Conservation (phyloP, 2,113 vertebrate genomes). For the Rutilus rutilus region DNA sequence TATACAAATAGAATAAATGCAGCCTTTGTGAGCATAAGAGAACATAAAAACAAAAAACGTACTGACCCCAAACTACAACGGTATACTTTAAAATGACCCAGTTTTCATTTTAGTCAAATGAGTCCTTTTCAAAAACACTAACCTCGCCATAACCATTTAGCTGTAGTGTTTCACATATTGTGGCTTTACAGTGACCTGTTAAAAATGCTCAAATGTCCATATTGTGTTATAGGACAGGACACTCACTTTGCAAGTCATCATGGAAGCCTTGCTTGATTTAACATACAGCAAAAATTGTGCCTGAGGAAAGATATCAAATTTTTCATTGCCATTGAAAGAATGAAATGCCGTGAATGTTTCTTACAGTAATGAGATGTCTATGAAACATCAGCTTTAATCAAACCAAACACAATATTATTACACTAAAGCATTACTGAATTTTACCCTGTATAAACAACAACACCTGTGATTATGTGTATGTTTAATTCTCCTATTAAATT, state of each 20-base stretch:
- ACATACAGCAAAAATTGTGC: background rate
- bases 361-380: constrained; percentile 22
- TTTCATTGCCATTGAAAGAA: background rate
- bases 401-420: constrained; percentile 5
- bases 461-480: background rate
- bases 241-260: background rate
- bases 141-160: too few relatives aligned
- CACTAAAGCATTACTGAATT: background rate
- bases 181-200: background rate
- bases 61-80: background rate
- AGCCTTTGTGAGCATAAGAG: too few relatives aligned
- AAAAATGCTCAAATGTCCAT: background rate
- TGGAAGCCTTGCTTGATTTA: background rate
- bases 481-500: background rate
- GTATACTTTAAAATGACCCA: background rate
- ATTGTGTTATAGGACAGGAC: background rate
- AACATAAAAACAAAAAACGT: background rate
- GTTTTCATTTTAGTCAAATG: background rate
- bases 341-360: background rate
- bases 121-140: background rate
- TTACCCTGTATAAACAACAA: constrained; percentile 26
- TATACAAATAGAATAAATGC: background rate
- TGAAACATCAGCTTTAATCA: constrained; percentile 13
- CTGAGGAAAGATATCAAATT: background rate
- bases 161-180: background rate